A percentile compares a stretch with the other conserved stretches of the same genome.
phyloP scores from a whole-genome alignment of 2,888 invertebrate species.

The Rhingia rostrata region DNA sequence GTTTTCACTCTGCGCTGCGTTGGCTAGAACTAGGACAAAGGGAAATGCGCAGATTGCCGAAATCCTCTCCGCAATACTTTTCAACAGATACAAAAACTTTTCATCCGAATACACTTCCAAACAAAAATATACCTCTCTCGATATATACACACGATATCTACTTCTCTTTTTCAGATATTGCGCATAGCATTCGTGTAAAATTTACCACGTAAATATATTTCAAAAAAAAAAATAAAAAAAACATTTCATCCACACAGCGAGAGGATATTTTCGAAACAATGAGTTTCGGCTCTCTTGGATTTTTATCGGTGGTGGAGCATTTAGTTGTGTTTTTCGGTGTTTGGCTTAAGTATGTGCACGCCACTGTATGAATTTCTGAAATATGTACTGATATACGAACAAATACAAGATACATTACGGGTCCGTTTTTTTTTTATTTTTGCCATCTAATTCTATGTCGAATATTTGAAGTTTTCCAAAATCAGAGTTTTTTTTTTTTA shows the following conservation, averaged over 20 bases:
- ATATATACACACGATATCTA: too few relatives aligned
- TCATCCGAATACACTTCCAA: too few relatives aligned
- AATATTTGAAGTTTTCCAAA: not conserved
- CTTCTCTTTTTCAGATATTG: too few relatives aligned
- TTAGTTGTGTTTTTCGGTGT: slow-evolving; percentile 41
- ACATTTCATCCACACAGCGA: not conserved
- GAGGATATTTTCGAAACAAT: not conserved
- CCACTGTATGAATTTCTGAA: slow-evolving; percentile 23
- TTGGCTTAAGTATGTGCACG: slow-evolving; percentile 45
- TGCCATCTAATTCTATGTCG: not conserved
- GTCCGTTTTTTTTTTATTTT: not conserved
- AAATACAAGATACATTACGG: slow-evolving; percentile 19
- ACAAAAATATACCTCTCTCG: too few relatives aligned
- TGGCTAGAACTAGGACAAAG: too few relatives aligned
- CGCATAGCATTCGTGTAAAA: too few relatives aligned
- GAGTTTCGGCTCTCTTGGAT: not conserved
- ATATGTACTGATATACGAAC: not conserved
- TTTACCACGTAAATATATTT: too few relatives aligned
- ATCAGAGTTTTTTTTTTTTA: not conserved
- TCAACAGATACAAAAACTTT: too few relatives aligned
- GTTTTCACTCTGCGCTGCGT: too few relatives aligned
- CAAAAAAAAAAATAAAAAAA: too few relatives aligned
- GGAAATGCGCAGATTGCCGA: too few relatives aligned
- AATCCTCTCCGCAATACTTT: too few relatives aligned
- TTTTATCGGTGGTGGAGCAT: slow-evolving; percentile 4